Evolutionary conservation across 2,113 vertebrate species (phyloP), one percentile per base, ranked within the genome.

Genomic region (Uropsilus gracilis): DNA sequence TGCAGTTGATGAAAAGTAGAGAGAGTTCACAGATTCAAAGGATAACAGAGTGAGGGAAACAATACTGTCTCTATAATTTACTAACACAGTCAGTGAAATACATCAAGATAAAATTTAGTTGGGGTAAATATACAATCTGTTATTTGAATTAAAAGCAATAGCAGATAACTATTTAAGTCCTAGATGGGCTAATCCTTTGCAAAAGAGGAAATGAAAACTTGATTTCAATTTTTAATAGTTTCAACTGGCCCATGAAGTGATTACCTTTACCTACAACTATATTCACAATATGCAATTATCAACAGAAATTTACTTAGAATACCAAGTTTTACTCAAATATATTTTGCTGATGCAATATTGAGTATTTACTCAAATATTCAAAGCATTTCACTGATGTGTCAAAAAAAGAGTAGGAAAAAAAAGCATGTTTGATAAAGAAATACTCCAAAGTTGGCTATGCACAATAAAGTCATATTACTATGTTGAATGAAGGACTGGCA

Each of bases 191-290:
- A 86, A 63, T 71, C 66, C 55, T 82, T 90, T 66, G 76, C 66
- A 89, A 93, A 95, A 68, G 13, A 39, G 34, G 69, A 82, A 89
- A 83, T 63, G 22, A 69, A 85, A 88, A 39, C 39, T 61, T 77
- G 53, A 53, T 88, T 81, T 90, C 8, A 55, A 22, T 86, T 69
- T 89, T 88, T 8, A 78, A 37, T 94, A 14, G 50, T 86, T 61
- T 55, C 50, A 72, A 0, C n/a, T 42, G 63, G 48, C 46, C 64
- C n/a, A 16, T 0, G 1, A 26, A 12, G 37, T 91, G 55, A 42
- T 81, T 92, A 68, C 55, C 42, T 63, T 68, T 72, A 80, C 39
- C 59, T 69, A 1, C 77, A 77, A 68, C 24, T 48, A 66, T 0
- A 34, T 78, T 83, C 50, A 69, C 8, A 57, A 77, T 85, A 75